These are phyloP conservation scores for Coelogynopora nodosa DNA, from an alignment of 2,888 invertebrate species.

Conservation along the genomic window DNA sequence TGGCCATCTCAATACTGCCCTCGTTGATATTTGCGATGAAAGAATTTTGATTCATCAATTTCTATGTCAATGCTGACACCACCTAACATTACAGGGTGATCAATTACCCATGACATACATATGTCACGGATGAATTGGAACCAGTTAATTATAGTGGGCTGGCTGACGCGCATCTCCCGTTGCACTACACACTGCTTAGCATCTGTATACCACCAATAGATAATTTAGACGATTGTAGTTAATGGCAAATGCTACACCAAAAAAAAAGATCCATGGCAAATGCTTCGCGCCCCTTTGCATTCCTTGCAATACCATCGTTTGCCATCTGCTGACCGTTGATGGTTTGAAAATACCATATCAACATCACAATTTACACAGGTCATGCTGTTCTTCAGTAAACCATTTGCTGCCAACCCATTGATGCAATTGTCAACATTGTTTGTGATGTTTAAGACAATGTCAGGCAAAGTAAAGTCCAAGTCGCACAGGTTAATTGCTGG, in stretches of 20 bases:
- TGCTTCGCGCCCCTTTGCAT: not conserved
- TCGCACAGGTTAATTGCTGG: not conserved
- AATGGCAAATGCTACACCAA: not conserved
- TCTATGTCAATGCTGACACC: not conserved
- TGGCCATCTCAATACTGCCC: constrained; percentile 1
- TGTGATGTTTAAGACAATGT: not conserved
- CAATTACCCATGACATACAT: not conserved
- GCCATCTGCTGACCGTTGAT: not conserved
- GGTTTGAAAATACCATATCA: not conserved
- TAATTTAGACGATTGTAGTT: not conserved
- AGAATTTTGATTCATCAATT: constrained; percentile 26
- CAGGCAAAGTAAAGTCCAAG: not conserved
- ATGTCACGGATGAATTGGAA: constrained; percentile 7
- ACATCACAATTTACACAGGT: not conserved
- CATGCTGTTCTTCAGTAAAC: not conserved
- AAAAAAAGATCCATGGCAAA: not conserved
- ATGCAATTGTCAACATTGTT: not conserved
- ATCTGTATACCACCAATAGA: not conserved
- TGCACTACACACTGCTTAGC: not conserved
- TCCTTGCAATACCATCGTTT: constrained; percentile 6
- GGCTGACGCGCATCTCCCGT: not conserved
- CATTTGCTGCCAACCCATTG: not conserved
- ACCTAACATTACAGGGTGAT: not conserved
- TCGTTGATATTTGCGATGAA: constrained; percentile 21
- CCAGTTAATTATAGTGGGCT: constrained; percentile 18